phyloP scores from a whole-genome alignment of 2,888 invertebrate genomes.

The Metallyticus violacea region DNA sequence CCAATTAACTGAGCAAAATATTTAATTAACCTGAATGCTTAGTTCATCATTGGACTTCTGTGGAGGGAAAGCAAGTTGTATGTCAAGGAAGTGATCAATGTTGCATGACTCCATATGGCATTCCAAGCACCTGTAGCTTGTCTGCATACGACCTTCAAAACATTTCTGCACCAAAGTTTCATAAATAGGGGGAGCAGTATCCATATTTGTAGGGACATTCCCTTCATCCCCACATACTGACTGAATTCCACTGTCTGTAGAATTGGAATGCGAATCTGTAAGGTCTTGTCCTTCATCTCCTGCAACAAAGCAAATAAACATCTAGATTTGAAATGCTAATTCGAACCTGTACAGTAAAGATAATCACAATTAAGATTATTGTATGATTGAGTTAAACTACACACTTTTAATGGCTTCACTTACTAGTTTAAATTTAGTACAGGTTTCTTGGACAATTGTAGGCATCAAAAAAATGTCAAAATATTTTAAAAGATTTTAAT shows the following conservation, averaged over 20 bases:
- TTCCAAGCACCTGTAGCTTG: slow-evolving; percentile 69
- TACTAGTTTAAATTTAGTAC: no score
- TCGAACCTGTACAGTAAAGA: no score
- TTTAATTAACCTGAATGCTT: background rate
- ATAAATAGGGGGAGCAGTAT: background rate
- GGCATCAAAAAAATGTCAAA: no score
- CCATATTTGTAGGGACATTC: background rate
- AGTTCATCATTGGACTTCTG: background rate
- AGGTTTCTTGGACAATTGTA: no score
- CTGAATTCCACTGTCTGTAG: slow-evolving; percentile 47
- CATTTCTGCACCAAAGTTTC: slow-evolving; percentile 53
- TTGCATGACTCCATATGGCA: slow-evolving; percentile 71
- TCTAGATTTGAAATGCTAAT: no score
- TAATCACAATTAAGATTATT: no score
- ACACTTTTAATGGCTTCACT: no score
- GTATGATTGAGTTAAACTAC: no score
- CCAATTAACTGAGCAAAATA: no score
- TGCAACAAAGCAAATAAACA: slow-evolving; percentile 13
- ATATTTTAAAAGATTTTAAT: no score
- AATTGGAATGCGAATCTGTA: slow-evolving; percentile 46
- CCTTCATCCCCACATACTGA: slow-evolving; percentile 45
- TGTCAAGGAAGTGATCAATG: slow-evolving; percentile 75
- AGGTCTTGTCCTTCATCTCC: slow-evolving; percentile 43
- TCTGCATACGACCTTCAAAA: slow-evolving; percentile 74
- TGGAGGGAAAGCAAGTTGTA: slow-evolving; percentile 70